Percentiles rank a stretch among this genome's conserved stretches.
These are phyloP conservation scores for Cantharis nigra DNA, from an alignment of 2,888 invertebrate genomes.

Conservation along the genomic window DNA sequence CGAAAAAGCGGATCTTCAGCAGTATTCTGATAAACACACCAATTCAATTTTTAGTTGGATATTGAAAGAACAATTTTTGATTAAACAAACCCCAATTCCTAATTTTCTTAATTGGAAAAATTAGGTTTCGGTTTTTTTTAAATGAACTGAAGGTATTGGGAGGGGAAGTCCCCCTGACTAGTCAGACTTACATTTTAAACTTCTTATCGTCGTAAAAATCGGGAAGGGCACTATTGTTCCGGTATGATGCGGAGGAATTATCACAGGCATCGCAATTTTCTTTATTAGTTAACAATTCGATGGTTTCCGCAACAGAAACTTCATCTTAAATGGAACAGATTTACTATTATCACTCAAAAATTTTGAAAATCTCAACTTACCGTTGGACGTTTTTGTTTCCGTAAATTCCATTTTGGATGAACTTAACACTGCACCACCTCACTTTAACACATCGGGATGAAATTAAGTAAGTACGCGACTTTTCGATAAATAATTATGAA, in stretches of 20 bases:
- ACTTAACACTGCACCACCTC: neutral
- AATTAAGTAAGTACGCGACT: neutral
- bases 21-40: no score
- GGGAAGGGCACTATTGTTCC: conserved; percentile 62
- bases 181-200: conserved; percentile 62
- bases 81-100: no score
- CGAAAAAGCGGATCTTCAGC: no score
- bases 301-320: conserved; percentile 11
- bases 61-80: no score
- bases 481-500: neutral
- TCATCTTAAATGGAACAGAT: neutral
- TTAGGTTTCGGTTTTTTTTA: no score
- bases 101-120: no score
- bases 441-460: neutral
- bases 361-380: neutral
- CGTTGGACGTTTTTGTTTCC: neutral
- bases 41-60: no score
- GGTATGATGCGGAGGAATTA: conserved; percentile 55
- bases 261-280: conserved; percentile 58
- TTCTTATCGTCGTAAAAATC: conserved; percentile 69
- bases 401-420: neutral
- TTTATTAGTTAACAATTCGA: conserved; percentile 52
- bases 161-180: neutral
- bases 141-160: neutral
- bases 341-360: no score